phyloP scores from a whole-genome alignment of 2,888 invertebrate species.

The Carabus problematicus region DNA sequence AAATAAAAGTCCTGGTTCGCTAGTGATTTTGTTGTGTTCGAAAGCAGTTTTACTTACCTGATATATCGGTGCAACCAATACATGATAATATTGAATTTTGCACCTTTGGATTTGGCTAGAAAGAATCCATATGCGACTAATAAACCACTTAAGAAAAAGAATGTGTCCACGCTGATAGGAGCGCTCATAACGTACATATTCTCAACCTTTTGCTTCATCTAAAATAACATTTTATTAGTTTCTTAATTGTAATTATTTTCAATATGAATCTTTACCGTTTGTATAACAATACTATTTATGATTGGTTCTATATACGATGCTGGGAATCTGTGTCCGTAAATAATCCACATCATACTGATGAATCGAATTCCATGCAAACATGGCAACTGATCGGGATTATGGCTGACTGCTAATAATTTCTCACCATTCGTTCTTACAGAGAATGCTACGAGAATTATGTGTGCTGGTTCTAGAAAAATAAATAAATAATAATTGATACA shows the following conservation, averaged over 20 bases:
- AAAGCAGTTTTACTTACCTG: constrained; percentile 52
- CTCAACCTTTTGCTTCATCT: constrained; percentile 53
- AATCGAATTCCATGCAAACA: constrained; percentile 61
- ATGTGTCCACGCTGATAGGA: constrained; percentile 68
- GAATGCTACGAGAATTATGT: constrained; percentile 51
- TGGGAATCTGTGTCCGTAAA: constrained; percentile 58
- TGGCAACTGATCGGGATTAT: constrained; percentile 55
- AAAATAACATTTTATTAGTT: constrained; percentile 48
- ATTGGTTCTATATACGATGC: constrained; percentile 45
- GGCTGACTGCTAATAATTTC: constrained; percentile 56
- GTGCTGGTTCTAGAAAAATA: constrained; percentile 44
- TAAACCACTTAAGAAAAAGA: constrained; percentile 69
- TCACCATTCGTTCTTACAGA: constrained; percentile 59
- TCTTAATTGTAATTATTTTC: no score
- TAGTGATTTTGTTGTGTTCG: no score
- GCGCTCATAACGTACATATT: constrained; percentile 56
- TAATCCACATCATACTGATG: constrained; percentile 62
- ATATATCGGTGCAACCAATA: constrained; percentile 59
- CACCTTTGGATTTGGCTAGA: constrained; percentile 51
- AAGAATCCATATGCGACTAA: constrained; percentile 61
- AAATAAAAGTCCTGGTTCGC: constrained; percentile 10
- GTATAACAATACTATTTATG: constrained; percentile 47
- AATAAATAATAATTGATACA: constrained; percentile 11
- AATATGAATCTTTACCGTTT: no score
- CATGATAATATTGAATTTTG: constrained; percentile 52